phyloP scores from a whole-genome alignment of 2,113 vertebrate species.

The Polyodon spathula region DNA sequence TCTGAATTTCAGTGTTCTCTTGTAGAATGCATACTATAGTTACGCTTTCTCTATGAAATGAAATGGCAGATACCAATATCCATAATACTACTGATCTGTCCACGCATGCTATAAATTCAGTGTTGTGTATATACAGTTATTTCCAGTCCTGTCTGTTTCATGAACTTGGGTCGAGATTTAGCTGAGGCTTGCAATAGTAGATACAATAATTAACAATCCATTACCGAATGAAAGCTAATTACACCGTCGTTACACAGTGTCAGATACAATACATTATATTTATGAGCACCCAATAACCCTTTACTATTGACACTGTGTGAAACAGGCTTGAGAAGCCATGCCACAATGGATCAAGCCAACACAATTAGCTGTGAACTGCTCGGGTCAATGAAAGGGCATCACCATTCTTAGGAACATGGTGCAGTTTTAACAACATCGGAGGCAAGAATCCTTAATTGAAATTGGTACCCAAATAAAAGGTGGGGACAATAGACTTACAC shows the following conservation, averaged over 20 bases:
- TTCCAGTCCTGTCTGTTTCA: background rate
- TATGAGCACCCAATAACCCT: slow-evolving; percentile 6
- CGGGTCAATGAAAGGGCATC: background rate
- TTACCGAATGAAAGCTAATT: slow-evolving; percentile 4
- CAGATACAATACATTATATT: slow-evolving; percentile 5
- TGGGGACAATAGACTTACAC: too few relatives aligned
- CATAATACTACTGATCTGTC: too few relatives aligned
- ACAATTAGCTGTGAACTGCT: background rate
- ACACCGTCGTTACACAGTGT: slow-evolving; percentile 1
- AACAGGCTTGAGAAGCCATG: background rate
- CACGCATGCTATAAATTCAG: too few relatives aligned
- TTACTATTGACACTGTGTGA: background rate
- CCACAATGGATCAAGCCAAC: background rate
- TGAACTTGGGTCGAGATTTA: background rate
- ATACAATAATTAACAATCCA: slow-evolving; percentile 11
- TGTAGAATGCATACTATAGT: too few relatives aligned
- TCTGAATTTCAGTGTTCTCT: too few relatives aligned
- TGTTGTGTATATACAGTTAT: too few relatives aligned
- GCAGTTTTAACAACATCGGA: background rate
- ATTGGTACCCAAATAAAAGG: too few relatives aligned
- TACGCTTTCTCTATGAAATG: too few relatives aligned
- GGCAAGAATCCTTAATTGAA: too few relatives aligned
- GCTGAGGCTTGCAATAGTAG: slow-evolving; percentile 1
- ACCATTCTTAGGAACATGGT: background rate
- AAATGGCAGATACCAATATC: too few relatives aligned